These are phyloP conservation scores for Sterna hirundo DNA, from an alignment of 2,113 vertebrate species.

Conservation along the genomic window DNA sequence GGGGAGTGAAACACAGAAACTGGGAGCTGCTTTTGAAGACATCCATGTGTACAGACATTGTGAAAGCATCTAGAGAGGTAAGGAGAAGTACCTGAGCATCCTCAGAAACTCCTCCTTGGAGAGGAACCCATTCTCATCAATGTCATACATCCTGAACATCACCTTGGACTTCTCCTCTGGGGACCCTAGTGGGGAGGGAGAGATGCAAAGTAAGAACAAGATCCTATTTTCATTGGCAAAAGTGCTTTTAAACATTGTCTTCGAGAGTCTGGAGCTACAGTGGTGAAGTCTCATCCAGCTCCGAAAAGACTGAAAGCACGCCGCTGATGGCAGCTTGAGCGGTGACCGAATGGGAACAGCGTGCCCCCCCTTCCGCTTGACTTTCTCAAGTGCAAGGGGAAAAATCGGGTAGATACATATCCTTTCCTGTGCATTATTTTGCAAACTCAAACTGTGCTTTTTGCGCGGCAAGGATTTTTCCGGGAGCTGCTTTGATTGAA, in stretches of 20 bases:
- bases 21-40: neutral
- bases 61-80: neutral
- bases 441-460: neutral
- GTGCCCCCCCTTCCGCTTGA: neutral
- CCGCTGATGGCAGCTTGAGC: neutral
- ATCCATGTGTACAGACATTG: neutral
- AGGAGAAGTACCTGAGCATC: constrained; percentile 85
- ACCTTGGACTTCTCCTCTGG: constrained; percentile 90
- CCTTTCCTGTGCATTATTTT: neutral
- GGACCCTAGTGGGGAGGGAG: constrained; percentile 74
- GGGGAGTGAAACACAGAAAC: neutral
- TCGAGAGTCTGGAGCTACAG: neutral
- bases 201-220: neutral
- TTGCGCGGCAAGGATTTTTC: neutral
- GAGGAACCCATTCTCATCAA: constrained; percentile 85
- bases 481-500: neutral
- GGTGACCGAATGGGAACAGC: neutral
- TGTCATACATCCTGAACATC: constrained; percentile 94
- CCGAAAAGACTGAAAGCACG: neutral
- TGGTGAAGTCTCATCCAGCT: neutral
- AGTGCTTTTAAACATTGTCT: neutral
- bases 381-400: neutral
- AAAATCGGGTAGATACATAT: neutral
- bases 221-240: neutral
- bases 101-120: constrained; percentile 90